Evolutionary conservation across 2,888 invertebrate genomes (phyloP).

Genomic region (Heteromyza rotundicornis): DNA sequence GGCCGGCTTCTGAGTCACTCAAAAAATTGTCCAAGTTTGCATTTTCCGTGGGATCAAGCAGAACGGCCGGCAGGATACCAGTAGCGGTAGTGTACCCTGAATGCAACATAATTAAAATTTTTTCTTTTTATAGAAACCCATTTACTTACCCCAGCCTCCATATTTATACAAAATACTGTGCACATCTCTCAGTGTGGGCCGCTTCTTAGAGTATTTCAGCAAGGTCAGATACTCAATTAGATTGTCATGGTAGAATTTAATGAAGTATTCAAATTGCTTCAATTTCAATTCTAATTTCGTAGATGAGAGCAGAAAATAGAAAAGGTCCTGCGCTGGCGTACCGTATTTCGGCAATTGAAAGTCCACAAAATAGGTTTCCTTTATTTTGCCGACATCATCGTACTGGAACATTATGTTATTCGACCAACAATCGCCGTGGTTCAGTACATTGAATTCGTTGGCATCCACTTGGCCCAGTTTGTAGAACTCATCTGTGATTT

Average conservation of each 20-base stretch:
- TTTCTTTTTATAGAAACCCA: background rate
- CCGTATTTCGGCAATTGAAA: conserved; percentile 46
- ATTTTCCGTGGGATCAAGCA: conserved; percentile 44
- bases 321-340: conserved; percentile 36
- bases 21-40: conserved; percentile 42
- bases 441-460: conserved; percentile 41
- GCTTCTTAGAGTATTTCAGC: conserved; percentile 38
- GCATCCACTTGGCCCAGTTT: conserved; percentile 24
- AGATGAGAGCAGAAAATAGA: conserved; percentile 40
- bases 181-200: conserved; percentile 44
- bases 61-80: conserved; percentile 39
- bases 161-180: conserved; percentile 42
- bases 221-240: conserved; percentile 41
- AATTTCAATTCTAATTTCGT: conserved; percentile 33
- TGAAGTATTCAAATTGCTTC: conserved; percentile 38
- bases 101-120: conserved; percentile 15
- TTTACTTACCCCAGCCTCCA: conserved; percentile 40
- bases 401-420: conserved; percentile 52
- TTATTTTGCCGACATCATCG: conserved; percentile 32
- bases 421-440: too few species aligned
- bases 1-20: conserved; percentile 28
- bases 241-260: conserved; percentile 38
- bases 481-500: conserved; percentile 26
- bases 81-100: conserved; percentile 26
- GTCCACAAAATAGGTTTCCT: conserved; percentile 46